phyloP scores from a whole-genome alignment of 2,797 vertebrate genomes.

The Acipenser oxyrinchus region DNA sequence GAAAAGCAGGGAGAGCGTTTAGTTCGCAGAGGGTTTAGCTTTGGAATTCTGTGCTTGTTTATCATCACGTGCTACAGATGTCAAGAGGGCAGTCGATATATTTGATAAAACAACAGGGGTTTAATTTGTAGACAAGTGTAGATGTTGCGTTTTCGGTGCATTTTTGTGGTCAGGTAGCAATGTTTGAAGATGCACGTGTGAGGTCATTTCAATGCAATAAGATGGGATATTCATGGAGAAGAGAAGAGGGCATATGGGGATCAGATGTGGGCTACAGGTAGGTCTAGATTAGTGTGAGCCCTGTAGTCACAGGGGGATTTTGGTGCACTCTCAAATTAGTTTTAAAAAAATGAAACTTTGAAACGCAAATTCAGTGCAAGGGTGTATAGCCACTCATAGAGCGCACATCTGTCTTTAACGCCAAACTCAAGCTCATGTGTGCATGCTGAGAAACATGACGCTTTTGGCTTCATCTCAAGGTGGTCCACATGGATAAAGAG shows the following conservation, averaged over 20 bases:
- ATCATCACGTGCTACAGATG: conserved; percentile 33
- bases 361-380: no score
- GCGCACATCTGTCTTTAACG: not conserved
- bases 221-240: conserved; percentile 32
- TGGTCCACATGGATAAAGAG: conserved; percentile 35
- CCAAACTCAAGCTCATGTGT: conserved; percentile 12
- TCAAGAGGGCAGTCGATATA: conserved; percentile 43
- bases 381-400: no score
- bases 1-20: conserved; percentile 28
- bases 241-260: conserved; percentile 42
- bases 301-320: conserved; percentile 22
- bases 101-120: conserved; percentile 45
- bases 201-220: conserved; percentile 48
- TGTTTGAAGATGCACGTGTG: conserved; percentile 53
- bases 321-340: not conserved
- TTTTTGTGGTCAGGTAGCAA: conserved; percentile 44
- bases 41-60: conserved; percentile 42
- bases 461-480: conserved; percentile 32
- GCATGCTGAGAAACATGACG: conserved; percentile 33
- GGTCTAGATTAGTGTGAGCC: conserved; percentile 35
- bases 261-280: conserved; percentile 58
- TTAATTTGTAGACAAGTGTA: conserved; percentile 41
- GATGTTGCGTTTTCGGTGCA: conserved; percentile 39
- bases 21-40: conserved; percentile 25
- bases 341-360: not conserved